These are phyloP conservation scores for Brachyalestes nurse DNA, from an alignment of 2,797 vertebrate species.

Conservation along the genomic window DNA sequence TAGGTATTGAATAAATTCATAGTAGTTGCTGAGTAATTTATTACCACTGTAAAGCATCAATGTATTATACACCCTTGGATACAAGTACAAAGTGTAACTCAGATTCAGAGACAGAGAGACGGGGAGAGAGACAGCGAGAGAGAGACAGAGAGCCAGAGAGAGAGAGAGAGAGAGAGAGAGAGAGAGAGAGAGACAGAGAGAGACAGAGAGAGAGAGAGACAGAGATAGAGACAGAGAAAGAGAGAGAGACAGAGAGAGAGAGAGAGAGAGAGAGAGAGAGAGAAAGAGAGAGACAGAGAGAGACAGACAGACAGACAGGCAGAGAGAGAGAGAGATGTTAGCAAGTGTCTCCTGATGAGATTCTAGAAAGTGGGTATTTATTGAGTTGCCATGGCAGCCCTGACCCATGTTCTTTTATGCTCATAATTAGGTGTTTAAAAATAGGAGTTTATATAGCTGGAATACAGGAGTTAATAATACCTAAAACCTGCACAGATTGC, in stretches of 20 bases:
- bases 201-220: not conserved
- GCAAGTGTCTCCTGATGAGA: constrained; percentile 15
- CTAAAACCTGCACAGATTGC: not conserved
- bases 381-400: constrained; percentile 49
- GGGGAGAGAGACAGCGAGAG: too few species aligned
- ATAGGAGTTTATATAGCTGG: constrained; percentile 22
- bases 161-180: too few species aligned
- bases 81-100: not conserved
- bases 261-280: too few species aligned
- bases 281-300: too few species aligned
- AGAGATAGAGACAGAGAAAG: too few species aligned
- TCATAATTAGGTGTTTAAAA: constrained; percentile 34
- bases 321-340: constrained; percentile 1
- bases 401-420: constrained; percentile 35
- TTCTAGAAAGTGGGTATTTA: constrained; percentile 38
- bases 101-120: too few species aligned
- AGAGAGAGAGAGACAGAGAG: not conserved
- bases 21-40: too few species aligned
- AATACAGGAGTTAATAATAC: constrained; percentile 9
- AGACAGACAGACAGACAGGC: not conserved
- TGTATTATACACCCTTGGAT: not conserved
- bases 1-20: too few species aligned
- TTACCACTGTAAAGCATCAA: not conserved
- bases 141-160: too few species aligned
- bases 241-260: too few species aligned